These are phyloP conservation scores for Sericinus montela DNA, from an alignment of 2,888 invertebrate genomes.

Conservation along the genomic window DNA sequence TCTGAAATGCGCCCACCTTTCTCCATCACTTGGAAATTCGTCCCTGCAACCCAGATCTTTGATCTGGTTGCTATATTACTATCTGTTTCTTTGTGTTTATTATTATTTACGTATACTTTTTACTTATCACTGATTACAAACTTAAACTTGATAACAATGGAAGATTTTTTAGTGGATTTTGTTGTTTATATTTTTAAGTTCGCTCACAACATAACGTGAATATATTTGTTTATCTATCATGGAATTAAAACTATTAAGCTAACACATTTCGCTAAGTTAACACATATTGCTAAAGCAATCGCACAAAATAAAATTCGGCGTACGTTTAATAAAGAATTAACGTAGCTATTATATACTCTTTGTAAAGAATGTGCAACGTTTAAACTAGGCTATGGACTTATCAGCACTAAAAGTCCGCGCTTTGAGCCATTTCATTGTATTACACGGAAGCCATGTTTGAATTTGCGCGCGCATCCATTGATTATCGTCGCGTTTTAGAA, in stretches of 20 bases:
- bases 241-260: neutral
- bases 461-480: conserved; percentile 70
- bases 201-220: neutral
- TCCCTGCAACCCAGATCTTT: conserved; percentile 40
- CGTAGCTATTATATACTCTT: too few species aligned
- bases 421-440: neutral
- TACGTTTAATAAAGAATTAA: neutral
- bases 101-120: conserved; percentile 14
- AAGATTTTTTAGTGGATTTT: neutral
- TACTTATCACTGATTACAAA: neutral
- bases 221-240: neutral
- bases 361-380: neutral
- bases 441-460: conserved; percentile 47
- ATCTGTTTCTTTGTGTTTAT: conserved; percentile 14
- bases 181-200: neutral
- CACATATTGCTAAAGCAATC: neutral
- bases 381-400: conserved; percentile 1
- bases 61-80: conserved; percentile 37
- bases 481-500: conserved; percentile 55
- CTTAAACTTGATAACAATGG: neutral
- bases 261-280: neutral
- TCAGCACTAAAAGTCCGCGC: conserved; percentile 5
- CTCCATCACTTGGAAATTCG: conserved; percentile 74
- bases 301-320: neutral
- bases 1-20: conserved; percentile 86